Percentiles rank a stretch among this genome's conserved stretches.
Evolutionary conservation across 2,113 vertebrate species (phyloP).

Genomic region (Chloroceryle aenea): DNA sequence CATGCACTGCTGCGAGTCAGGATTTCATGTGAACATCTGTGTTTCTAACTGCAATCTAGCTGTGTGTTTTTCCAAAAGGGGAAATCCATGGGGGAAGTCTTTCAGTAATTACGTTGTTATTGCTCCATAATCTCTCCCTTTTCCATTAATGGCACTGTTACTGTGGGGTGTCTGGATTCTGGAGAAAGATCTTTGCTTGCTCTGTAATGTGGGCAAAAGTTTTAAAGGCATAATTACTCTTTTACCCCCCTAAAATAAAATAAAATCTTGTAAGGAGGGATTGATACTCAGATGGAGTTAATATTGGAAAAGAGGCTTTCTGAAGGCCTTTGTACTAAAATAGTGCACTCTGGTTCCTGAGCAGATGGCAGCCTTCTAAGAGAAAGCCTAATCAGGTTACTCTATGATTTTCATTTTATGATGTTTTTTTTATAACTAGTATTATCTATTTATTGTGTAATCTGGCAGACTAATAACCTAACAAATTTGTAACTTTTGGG

Average conservation of each 20-base stretch:
- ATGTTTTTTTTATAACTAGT: background rate
- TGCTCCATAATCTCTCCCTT: background rate
- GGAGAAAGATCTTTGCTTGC: background rate
- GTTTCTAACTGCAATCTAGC: background rate
- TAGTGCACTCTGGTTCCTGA: background rate
- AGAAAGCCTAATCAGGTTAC: constrained; percentile 2
- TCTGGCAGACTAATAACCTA: constrained; percentile 23
- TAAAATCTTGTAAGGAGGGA: background rate
- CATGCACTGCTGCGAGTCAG: rapidly evolving
- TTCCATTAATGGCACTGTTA: background rate
- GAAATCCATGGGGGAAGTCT: background rate
- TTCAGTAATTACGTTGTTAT: background rate
- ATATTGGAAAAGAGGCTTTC: constrained; percentile 28
- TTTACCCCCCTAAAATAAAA: background rate
- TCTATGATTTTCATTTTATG: background rate
- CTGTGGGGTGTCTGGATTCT: rapidly evolving
- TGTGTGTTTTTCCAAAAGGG: background rate
- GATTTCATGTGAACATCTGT: background rate
- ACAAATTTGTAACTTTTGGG: background rate
- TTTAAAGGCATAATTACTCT: background rate
- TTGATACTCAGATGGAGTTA: background rate
- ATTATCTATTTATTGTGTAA: constrained; percentile 8
- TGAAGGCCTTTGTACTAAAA: background rate
- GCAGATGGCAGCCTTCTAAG: constrained; percentile 26
- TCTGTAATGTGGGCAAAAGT: background rate